Conservation (phyloP, 2,888 invertebrate genomes). For the Zaprionus obscuricornis region DNA sequence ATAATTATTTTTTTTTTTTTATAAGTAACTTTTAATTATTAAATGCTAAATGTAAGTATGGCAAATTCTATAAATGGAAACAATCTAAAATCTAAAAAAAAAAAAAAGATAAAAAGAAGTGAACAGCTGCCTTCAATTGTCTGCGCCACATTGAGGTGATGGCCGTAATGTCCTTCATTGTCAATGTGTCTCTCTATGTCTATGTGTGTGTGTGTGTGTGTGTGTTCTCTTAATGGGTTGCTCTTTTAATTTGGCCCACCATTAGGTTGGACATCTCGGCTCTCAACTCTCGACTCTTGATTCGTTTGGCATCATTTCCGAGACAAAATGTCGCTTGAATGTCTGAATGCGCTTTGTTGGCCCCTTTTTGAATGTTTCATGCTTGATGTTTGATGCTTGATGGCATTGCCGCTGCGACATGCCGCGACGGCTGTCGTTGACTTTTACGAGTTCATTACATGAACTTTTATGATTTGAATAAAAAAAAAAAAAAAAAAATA, state of each 20-base stretch:
- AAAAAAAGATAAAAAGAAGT: too few relatives aligned
- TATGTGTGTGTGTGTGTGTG: too few relatives aligned
- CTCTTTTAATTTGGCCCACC: constrained; percentile 28
- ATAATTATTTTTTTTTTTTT: too few relatives aligned
- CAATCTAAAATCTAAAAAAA: too few relatives aligned
- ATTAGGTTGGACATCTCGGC: constrained; percentile 33
- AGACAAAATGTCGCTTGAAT: constrained; percentile 17
- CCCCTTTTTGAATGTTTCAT: too few relatives aligned
- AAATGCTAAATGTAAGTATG: too few relatives aligned
- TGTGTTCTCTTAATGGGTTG: constrained; percentile 10
- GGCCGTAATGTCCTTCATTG: constrained; percentile 25
- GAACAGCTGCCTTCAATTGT: too few relatives aligned
- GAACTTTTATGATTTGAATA: constrained; percentile 59
- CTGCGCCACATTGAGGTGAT: background rate
- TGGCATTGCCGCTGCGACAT: too few relatives aligned
- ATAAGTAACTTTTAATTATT: too few relatives aligned
- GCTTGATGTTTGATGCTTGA: constrained; percentile 4
- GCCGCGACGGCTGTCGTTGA: constrained; percentile 37
- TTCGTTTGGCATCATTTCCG: constrained; percentile 42
- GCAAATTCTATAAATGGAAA: too few relatives aligned
- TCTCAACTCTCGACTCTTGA: constrained; percentile 22
- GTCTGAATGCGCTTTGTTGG: too few relatives aligned
- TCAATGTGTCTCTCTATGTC: too few relatives aligned
- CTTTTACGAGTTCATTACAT: constrained; percentile 60
- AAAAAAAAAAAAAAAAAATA: constrained; percentile 26